phyloP scores from a whole-genome alignment of 2,797 vertebrate genomes.

The Limosa lapponica region DNA sequence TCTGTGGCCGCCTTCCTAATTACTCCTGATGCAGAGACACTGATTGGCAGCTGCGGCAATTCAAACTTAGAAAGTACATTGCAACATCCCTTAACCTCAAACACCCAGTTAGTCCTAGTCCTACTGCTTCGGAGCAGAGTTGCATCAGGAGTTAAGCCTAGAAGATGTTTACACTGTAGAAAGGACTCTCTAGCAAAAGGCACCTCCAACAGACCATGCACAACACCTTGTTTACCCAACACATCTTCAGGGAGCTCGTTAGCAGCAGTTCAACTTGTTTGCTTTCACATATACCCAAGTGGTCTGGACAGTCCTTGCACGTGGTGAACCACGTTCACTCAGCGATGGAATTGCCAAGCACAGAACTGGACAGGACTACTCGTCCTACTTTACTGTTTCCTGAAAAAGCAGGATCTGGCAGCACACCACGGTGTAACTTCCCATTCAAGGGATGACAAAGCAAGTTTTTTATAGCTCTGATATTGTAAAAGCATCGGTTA shows the following conservation, averaged over 20 bases:
- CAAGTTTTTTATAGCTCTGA: not conserved
- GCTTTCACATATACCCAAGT: not conserved
- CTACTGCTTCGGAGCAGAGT: not conserved
- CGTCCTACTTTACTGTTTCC: not conserved
- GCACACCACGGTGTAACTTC: not conserved
- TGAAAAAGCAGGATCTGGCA: not conserved
- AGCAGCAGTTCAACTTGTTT: not conserved
- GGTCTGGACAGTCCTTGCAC: not conserved
- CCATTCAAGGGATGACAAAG: not conserved
- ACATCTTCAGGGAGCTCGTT: not conserved
- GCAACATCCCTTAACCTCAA: not conserved
- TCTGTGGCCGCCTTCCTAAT: not conserved
- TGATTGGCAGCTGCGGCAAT: not conserved
- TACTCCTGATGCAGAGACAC: not conserved
- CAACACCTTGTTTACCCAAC: not conserved
- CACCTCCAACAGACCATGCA: not conserved
- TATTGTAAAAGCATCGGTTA: not conserved
- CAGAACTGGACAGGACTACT: not conserved
- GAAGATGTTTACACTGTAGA: not conserved
- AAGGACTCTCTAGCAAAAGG: not conserved
- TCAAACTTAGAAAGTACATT: not conserved
- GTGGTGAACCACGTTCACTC: accelerated
- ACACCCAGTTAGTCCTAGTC: not conserved
- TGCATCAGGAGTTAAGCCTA: not conserved
- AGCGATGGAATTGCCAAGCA: not conserved